A percentile compares a stretch with the other conserved stretches of the same genome.
phyloP scores from a whole-genome alignment of 2,888 invertebrate genomes.

The Lumbricus terrestris region DNA sequence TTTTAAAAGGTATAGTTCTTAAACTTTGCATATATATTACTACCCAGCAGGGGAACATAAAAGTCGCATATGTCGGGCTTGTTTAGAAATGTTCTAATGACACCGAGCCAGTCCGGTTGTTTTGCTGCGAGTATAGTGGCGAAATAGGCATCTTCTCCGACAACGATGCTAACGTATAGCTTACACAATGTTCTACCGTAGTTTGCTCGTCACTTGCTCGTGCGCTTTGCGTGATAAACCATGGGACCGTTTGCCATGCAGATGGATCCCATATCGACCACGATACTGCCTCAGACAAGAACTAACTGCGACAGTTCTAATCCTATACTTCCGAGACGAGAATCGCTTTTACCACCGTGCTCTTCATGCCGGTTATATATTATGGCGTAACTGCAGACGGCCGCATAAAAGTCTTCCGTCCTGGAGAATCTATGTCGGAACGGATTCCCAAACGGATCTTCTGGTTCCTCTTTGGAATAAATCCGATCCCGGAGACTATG shows the following conservation, averaged over 20 bases:
- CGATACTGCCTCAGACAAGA: not conserved
- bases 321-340: not conserved
- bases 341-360: not conserved
- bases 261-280: not conserved
- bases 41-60: too few relatives aligned
- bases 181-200: not conserved
- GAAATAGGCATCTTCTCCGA: not conserved
- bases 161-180: not conserved
- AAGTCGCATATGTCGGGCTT: too few relatives aligned
- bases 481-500: too few relatives aligned
- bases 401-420: too few relatives aligned
- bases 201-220: not conserved
- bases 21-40: too few relatives aligned
- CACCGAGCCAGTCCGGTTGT: not conserved
- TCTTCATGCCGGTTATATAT: not conserved
- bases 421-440: too few relatives aligned
- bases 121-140: not conserved
- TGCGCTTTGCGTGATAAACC: not conserved
- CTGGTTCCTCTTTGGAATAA: too few relatives aligned
- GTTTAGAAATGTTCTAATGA: not conserved
- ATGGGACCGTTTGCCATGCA: not conserved
- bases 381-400: too few relatives aligned
- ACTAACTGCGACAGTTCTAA: not conserved
- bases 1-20: too few relatives aligned
- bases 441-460: too few relatives aligned